These are phyloP conservation scores for Picathartes gymnocephalus DNA, from an alignment of 2,113 vertebrate genomes.

Conservation along the genomic window DNA sequence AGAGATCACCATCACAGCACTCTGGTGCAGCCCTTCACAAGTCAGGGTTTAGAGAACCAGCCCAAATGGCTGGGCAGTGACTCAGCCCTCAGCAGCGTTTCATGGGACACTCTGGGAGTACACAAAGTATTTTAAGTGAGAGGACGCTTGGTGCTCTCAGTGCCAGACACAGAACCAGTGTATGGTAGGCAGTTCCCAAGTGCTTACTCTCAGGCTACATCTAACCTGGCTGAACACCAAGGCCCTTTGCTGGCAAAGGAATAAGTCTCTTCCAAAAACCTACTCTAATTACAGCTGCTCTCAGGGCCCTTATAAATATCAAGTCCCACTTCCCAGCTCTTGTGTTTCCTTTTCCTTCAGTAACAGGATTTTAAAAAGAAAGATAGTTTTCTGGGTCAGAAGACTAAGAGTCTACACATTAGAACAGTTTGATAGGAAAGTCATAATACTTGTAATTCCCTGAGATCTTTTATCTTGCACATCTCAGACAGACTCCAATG, in stretches of 20 bases:
- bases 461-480: not conserved
- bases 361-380: not conserved
- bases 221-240: slow-evolving; percentile 28
- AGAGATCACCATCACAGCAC: not conserved
- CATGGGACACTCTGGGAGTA: not conserved
- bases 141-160: not conserved
- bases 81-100: not conserved
- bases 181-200: not conserved
- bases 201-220: not conserved
- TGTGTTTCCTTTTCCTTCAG: not conserved
- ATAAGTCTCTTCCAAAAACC: slow-evolving; percentile 18
- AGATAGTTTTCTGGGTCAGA: not conserved
- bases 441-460: slow-evolving; percentile 17
- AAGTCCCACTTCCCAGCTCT: slow-evolving; percentile 25
- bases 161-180: not conserved
- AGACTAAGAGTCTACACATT: not conserved
- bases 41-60: not conserved
- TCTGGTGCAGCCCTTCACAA: not conserved
- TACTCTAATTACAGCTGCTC: slow-evolving; percentile 20
- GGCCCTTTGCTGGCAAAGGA: slow-evolving; percentile 4
- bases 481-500: not conserved
- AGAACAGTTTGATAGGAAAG: not conserved
- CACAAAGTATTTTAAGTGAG: not conserved
- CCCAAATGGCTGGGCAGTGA: not conserved
- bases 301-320: slow-evolving; percentile 19